Conservation (phyloP, 2,888 invertebrate genomes). For the Resseliella maxima region DNA sequence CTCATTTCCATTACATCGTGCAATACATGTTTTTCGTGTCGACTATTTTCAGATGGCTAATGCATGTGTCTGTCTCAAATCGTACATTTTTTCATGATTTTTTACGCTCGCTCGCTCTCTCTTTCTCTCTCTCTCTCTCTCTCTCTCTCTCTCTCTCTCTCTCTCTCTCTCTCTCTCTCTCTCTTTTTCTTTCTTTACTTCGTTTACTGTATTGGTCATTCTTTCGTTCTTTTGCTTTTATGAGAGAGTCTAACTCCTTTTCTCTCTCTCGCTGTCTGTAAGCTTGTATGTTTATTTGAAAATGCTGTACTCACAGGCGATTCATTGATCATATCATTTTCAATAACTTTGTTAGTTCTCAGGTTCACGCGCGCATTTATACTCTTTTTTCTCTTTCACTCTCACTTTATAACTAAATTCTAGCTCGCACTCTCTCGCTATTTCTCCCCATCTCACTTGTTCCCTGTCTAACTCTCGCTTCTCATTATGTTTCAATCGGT, state of each 20-base stretch:
- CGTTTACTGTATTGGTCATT: background rate
- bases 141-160: background rate
- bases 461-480: too few relatives aligned
- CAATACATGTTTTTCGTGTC: slow-evolving; percentile 53
- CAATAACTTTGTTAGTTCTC: slow-evolving; percentile 32
- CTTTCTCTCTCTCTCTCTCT: background rate
- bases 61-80: background rate
- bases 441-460: too few relatives aligned
- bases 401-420: too few relatives aligned
- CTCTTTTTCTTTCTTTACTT: too few relatives aligned
- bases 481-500: background rate
- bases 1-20: slow-evolving; percentile 52
- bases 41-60: slow-evolving; percentile 46
- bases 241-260: background rate
- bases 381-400: too few relatives aligned
- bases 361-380: background rate
- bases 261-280: too few relatives aligned
- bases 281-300: background rate
- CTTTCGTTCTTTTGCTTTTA: background rate
- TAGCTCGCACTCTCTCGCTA: too few relatives aligned
- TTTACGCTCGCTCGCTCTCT: background rate
- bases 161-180: background rate
- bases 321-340: slow-evolving; percentile 55
- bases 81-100: background rate
- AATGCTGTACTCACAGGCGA: background rate